phyloP scores from a whole-genome alignment of 2,888 invertebrate species.

The Acrocyrtus sp. region DNA sequence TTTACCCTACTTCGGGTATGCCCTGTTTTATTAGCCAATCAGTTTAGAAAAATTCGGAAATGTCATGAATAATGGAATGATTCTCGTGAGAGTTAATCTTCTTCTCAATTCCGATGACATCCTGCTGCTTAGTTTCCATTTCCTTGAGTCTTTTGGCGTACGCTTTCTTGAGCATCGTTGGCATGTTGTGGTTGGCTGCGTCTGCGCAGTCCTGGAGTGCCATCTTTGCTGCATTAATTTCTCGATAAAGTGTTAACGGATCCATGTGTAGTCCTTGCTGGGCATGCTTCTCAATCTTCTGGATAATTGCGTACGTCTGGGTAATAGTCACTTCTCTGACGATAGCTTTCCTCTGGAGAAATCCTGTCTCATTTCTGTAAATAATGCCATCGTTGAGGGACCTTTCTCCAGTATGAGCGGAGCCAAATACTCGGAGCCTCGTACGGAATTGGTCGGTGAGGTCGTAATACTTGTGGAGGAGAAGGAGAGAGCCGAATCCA shows the following conservation, averaged over 20 bases:
- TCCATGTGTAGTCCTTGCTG: constrained; percentile 12
- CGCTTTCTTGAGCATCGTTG: constrained; percentile 16
- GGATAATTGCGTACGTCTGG: constrained; percentile 28
- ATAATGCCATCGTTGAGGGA: constrained; percentile 22
- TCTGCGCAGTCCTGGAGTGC: constrained; percentile 19
- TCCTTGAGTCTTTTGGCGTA: constrained; percentile 24
- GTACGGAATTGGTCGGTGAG: constrained; percentile 11
- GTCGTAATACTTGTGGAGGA: constrained; percentile 34
- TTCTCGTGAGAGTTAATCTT: no score
- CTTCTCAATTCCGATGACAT: no score
- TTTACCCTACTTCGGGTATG: no score
- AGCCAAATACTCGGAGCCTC: constrained; percentile 2
- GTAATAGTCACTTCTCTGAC: constrained; percentile 14
- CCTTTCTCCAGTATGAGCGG: constrained; percentile 7
- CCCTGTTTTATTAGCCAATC: no score
- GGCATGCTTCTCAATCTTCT: constrained; percentile 24
- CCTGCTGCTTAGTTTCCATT: no score
- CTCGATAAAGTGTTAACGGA: background rate
- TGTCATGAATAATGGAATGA: no score
- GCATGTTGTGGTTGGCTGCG: constrained; percentile 21
- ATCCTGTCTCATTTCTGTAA: constrained; percentile 7
- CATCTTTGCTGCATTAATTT: constrained; percentile 19
- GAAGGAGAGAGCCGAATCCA: background rate
- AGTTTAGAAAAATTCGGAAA: no score
- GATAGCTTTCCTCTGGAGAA: constrained; percentile 19